Conservation (phyloP, 2,797 vertebrate genomes). For the Pangasius krempfi region DNA sequence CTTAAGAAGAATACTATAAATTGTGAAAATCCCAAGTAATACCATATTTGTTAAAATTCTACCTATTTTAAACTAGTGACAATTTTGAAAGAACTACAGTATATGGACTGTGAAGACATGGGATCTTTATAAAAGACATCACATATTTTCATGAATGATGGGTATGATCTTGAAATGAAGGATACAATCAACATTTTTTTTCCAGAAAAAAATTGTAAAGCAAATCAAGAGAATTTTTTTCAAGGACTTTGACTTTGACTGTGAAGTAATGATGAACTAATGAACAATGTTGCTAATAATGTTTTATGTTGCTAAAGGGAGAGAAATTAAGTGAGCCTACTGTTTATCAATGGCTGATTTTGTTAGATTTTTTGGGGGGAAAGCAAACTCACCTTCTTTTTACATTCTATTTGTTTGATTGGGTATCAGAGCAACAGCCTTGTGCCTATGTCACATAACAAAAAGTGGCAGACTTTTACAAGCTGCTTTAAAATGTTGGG, state of each 20-base stretch:
- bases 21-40: conserved; percentile 15
- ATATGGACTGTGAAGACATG: conserved; percentile 18
- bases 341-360: conserved; percentile 6
- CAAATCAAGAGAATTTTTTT: conserved; percentile 18
- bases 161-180: conserved; percentile 4
- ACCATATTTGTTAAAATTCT: conserved; percentile 22
- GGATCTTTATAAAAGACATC: conserved; percentile 25
- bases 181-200: conserved; percentile 25
- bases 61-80: conserved; percentile 44
- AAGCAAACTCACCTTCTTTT: background rate
- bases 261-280: conserved; percentile 38
- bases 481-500: conserved; percentile 17
- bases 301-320: conserved; percentile 5
- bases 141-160: conserved; percentile 31
- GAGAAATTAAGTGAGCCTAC: conserved; percentile 2
- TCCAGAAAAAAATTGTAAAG: conserved; percentile 2
- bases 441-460: background rate
- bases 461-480: background rate
- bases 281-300: conserved; percentile 14
- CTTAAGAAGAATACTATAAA: conserved; percentile 10
- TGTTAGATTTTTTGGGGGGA: background rate
- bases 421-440: background rate
- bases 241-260: conserved; percentile 44
- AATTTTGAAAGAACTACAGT: conserved; percentile 5
- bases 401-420: conserved; percentile 18